phyloP scores from a whole-genome alignment of 1,140 invertebrate species.

The Gryon sp. region DNA sequence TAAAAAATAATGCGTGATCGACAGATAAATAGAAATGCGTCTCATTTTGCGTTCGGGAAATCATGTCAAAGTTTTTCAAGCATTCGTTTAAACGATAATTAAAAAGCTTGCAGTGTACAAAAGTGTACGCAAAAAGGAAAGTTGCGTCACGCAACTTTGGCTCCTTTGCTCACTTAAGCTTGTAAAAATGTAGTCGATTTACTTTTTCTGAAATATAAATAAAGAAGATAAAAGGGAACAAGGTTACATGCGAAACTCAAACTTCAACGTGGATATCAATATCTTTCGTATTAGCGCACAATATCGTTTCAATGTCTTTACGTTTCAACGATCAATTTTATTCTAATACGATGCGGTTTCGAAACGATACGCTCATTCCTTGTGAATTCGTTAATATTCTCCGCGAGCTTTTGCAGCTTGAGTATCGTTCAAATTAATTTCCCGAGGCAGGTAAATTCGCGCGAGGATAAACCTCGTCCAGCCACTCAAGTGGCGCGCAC shows the following conservation, averaged over 20 bases:
- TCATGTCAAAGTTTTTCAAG: constrained; percentile 16
- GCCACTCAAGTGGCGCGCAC: constrained; percentile 39
- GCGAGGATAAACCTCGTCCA: constrained; percentile 43
- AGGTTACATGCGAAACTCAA: too few species aligned
- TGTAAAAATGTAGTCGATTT: too few species aligned
- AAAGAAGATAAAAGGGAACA: too few species aligned
- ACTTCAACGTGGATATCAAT: constrained; percentile 1
- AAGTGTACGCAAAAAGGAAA: constrained; percentile 10
- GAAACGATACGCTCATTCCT: constrained; percentile 8
- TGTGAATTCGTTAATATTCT: constrained; percentile 46
- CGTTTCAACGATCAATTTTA: constrained; percentile 30
- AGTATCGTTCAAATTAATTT: constrained; percentile 55
- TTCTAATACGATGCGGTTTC: constrained; percentile 9
- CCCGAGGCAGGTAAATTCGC: constrained; percentile 43
- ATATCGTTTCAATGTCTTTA: not conserved
- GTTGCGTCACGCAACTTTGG: not conserved
- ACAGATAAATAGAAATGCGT: constrained; percentile 27
- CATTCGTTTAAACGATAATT: constrained; percentile 19
- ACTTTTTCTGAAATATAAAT: too few species aligned
- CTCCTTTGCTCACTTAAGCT: too few species aligned
- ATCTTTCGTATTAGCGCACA: not conserved
- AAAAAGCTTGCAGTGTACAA: not conserved
- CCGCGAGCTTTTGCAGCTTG: constrained; percentile 20
- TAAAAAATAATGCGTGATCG: too few species aligned
- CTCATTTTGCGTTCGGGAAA: constrained; percentile 17